Conservation (phyloP, 2,113 vertebrate genomes). For the Platycercus adscitus region DNA sequence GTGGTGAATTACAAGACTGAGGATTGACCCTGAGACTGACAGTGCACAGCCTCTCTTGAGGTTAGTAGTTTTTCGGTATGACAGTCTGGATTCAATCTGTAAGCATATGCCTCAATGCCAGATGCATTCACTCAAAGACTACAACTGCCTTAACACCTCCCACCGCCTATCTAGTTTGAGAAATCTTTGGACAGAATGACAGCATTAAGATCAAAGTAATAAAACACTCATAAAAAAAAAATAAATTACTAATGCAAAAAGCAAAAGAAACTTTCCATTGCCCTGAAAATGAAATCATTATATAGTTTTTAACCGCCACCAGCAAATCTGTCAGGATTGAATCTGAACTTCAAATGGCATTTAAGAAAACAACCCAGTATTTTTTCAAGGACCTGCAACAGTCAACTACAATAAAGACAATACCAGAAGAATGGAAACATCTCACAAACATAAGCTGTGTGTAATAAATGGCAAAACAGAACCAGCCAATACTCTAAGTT, state of each 20-base stretch:
- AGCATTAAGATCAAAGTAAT: background rate
- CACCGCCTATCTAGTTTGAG: background rate
- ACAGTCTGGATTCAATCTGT: background rate
- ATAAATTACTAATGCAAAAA: background rate
- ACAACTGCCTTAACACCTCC: background rate
- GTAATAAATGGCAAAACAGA: background rate
- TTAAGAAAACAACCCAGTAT: background rate
- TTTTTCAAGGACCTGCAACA: background rate
- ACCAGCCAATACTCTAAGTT: background rate
- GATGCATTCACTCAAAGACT: background rate
- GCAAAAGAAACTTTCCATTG: background rate
- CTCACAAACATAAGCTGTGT: background rate
- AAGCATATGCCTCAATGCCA: accelerated
- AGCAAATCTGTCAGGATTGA: background rate
- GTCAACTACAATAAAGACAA: background rate
- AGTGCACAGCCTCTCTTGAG: background rate
- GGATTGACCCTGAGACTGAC: background rate
- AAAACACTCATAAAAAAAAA: background rate
- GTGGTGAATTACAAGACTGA: background rate
- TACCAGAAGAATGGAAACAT: background rate
- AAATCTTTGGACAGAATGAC: background rate
- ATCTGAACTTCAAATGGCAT: background rate
- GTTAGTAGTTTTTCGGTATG: background rate
- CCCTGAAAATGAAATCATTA: background rate
- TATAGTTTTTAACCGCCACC: background rate